Base-by-base conservation (phyloP, 2,888 invertebrate species). In the Tenthredo mesomela region DNA sequence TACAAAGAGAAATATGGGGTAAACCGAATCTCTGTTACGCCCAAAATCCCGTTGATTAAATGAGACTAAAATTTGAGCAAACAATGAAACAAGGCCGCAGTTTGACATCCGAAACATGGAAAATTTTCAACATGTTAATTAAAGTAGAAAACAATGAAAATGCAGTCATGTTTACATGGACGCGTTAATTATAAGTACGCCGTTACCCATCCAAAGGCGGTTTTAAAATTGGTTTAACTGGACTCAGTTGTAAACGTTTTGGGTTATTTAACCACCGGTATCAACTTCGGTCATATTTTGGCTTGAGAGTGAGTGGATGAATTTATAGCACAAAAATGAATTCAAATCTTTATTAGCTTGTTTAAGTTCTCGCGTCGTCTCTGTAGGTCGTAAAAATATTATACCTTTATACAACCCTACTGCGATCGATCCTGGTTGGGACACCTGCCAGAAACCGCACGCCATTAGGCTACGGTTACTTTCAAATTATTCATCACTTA, bases 401-500 rank as follows among this genome's bases (percentile, higher is more conserved):
- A 67, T 33, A 33, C 29, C 25, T 33, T 43, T 18, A 9, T 33
- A 18, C 67, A 10, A 43, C 73, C 73, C 40, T 43, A n/a, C 33
- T 1, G 6, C 43, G 43, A 77, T 77, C 77, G 77, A 77, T 77
- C 77, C 47, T 47, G 9, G 25, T 33, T 77, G 25, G 50, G 77
- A 77, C 77, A 77, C 77, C 25, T 54, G 77, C 18, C 54, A 50
- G 50, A 54, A 77, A 77, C 50, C 77, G 33, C 50, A 77, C 77
- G 77, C 77, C 54, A 54, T 77, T 77, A 77, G 29, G 47, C 54
- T 12, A 54, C 50, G 50, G 77, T 77, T 25, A 33, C 77, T 77
- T 77, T 29, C 50, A 54, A 77, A 77, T 77, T 77, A 77, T 77
- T 77, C 54, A 77, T 77, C 77, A 29, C 77, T 77, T 29, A 18